These are phyloP conservation scores for Cosmopolites sordidus DNA, from an alignment of 2,888 invertebrate species.

Conservation along the genomic window DNA sequence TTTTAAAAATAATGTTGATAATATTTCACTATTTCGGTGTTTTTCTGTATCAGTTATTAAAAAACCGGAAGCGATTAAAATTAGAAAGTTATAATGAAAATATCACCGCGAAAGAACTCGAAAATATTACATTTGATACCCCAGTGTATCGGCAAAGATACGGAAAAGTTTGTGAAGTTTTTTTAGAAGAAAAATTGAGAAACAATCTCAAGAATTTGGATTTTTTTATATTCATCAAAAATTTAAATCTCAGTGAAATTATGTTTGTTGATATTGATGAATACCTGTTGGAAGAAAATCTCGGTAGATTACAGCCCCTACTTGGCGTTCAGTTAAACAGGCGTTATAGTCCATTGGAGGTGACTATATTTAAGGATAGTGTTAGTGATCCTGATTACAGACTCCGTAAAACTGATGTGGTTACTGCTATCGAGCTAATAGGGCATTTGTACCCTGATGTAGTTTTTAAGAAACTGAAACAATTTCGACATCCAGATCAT, in stretches of 20 bases:
- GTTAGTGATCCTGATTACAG: conserved; percentile 66
- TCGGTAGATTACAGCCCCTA: conserved; percentile 50
- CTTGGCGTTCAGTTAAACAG: conserved; percentile 56
- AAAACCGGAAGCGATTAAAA: conserved; percentile 27
- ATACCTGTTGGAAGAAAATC: conserved; percentile 49
- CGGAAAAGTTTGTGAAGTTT: conserved; percentile 56
- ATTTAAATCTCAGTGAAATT: conserved; percentile 55
- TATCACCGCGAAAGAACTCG: conserved; percentile 43
- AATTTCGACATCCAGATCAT: conserved; percentile 81
- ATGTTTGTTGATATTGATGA: conserved; percentile 72
- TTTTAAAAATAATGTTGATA: conserved; percentile 29
- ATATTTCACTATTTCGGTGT: conserved; percentile 28
- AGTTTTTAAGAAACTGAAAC: conserved; percentile 61
- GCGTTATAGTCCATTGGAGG: conserved; percentile 54
- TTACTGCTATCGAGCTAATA: conserved; percentile 84
- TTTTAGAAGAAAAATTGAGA: conserved; percentile 58
- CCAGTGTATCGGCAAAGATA: conserved; percentile 77
- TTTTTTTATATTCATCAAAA: conserved; percentile 40
- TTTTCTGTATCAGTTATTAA: conserved; percentile 25
- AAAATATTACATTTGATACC: conserved; percentile 64
- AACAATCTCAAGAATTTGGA: conserved; percentile 43
- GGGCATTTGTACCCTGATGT: conserved; percentile 81
- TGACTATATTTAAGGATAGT: conserved; percentile 69
- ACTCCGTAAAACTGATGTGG: conserved; percentile 69
- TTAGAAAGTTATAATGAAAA: neutral